phyloP scores from a whole-genome alignment of 2,797 vertebrate genomes.

The Fundulus diaphanus region DNA sequence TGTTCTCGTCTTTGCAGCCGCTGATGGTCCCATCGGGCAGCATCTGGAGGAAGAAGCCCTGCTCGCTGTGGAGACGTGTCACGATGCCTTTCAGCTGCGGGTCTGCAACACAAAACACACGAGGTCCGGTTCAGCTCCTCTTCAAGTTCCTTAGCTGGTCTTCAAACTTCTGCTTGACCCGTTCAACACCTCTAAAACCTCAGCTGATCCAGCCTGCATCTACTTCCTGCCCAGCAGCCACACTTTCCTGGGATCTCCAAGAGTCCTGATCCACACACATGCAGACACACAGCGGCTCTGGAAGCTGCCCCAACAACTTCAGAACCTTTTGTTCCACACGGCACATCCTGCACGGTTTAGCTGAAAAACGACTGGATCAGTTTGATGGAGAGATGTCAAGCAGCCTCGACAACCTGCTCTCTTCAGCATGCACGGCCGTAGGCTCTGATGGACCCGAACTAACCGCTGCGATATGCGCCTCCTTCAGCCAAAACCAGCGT shows the following conservation, averaged over 20 bases:
- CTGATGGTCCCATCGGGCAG: slow-evolving; percentile 91
- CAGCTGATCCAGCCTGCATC: background rate
- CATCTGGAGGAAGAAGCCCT: slow-evolving; percentile 98
- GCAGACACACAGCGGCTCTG: too few relatives aligned
- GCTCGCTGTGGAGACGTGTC: slow-evolving; percentile 97
- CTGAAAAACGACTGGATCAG: background rate
- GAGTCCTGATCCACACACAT: background rate
- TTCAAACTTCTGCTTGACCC: background rate
- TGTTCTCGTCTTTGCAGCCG: slow-evolving; percentile 97
- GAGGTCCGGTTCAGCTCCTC: background rate
- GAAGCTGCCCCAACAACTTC: too few relatives aligned
- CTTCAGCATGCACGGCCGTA: too few relatives aligned
- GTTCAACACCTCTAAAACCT: background rate
- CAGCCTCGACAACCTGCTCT: too few relatives aligned
- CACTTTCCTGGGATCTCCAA: background rate
- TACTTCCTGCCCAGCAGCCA: background rate
- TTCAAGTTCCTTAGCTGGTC: background rate
- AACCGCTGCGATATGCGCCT: background rate
- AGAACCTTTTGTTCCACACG: background rate
- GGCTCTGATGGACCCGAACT: background rate
- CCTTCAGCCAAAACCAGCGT: background rate
- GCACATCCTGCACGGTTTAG: background rate
- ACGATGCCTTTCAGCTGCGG: slow-evolving; percentile 98
- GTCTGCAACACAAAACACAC: slow-evolving; percentile 82
- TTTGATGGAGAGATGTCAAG: too few relatives aligned